Base-by-base conservation (phyloP, 2,888 invertebrate genomes). In the Melipona beecheii region DNA sequence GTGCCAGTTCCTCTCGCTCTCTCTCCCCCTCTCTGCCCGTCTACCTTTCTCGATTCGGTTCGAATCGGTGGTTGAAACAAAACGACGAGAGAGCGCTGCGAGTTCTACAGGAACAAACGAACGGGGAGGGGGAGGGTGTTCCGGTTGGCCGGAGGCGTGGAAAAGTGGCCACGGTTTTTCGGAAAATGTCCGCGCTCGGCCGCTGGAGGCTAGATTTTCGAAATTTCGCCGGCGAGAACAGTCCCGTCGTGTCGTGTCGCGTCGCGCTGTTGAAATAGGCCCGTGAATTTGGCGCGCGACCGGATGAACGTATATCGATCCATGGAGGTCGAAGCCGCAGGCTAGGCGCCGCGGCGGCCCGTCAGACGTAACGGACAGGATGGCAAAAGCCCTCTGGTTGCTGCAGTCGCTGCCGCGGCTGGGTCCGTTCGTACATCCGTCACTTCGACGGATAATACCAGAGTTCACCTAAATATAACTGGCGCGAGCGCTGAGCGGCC, bases 381-480 rank as follows among this genome's bases (percentile, higher is more conserved):
- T 87, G 85, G 88, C 83, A 89, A 90, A 90, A 90, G 87, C 90
- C 85, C 86, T 83, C 86, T 83, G 88, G 86, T 88, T 86, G 83
- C 85, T 83, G 84, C 84, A 84, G 84, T 83, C 78, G 84, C 79
- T 80, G 70, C 79, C 78, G 70, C 78, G 86, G 76, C 77, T 71
- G 86, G 85, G 86, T 88, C 87, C 90, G 90, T 89, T 86, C 87
- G 87, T 89, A 85, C 83, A 83, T 86, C 84, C 85, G 91, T 91
- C 90, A 86, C 86, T 86, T 85, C 86, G 88, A 88, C 88, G 89
- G 88, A 91, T 92, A 91, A 92, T 92, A 87, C 89, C 90, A 90
- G 90, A 91, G 90, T 93, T 92, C 91, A 92, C 89, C 91, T 91
- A 92, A 93, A 92, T 92, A 92, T 91, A 92, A 91, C 90, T 84